Evolutionary conservation across 1,140 invertebrate genomes (phyloP), one percentile per base, ranked within the genome.

Genomic region (Choristoneura fumiferana): DNA sequence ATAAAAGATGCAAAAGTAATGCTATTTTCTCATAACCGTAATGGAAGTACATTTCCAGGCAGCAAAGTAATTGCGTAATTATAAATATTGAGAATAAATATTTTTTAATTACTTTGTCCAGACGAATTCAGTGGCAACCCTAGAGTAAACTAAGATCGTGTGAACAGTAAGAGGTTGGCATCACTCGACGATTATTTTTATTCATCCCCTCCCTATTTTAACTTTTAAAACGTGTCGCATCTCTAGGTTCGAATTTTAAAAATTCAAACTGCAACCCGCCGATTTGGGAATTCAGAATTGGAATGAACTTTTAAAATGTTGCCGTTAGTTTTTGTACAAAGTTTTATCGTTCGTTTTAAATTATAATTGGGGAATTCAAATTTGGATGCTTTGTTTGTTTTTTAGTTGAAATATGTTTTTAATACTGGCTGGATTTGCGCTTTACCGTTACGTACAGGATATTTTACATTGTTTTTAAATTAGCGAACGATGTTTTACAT

Each of bases 121-220:
- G 17, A 36, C 40, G 33, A 36, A 43, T 9, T 17, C 4, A 37
- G n/a, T 33, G 58, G 0, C 75, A 81, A 45, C 76, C 78, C 78
- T 81, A 59, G 12, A 17, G 36, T 35, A 43, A 45, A 62, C 36
- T 40, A 54, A 67, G 70, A 71, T 67, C 62, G 69, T 71, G 66
- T 72, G 67, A 72, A 78, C 65, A 71, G 70, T 65, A 67, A 66
- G 64, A 69, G 65, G 67, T 72, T 71, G 68, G 69, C 76, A 68
- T 69, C 74, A 67, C 58, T 64, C 67, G 63, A 72, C 78, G 72
- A 81, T 83, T 81, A 81, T 83, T 83, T 81, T 83, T 79, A 83
- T 81, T 76, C 78, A 61, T 67, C 33, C 57, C 43, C 15, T 17
- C 54, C 35, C 54, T 67, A 49, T 15, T 17, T 49, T 49, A 49